Base-by-base conservation (phyloP, 1,140 invertebrate species). In the Tetranychus urticae region DNA sequence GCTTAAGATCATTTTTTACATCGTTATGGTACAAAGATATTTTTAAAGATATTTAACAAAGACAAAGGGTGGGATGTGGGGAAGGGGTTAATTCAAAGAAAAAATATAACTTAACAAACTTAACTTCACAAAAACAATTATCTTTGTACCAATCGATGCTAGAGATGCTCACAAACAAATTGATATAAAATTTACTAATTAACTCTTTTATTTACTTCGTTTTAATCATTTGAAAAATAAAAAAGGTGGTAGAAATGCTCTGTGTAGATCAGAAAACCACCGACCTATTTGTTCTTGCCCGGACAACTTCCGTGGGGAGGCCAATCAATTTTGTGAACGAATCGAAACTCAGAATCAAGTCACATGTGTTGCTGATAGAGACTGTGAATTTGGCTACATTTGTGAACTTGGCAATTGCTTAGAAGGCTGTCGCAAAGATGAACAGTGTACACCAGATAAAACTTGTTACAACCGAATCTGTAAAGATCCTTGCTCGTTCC, bases 141-240 rank as follows among this genome's bases (percentile, higher is more conserved):
- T 14, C 60, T 66, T 8, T 71, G n/a, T n/a, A n/a, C n/a, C n/a
- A n/a, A n/a, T n/a, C n/a, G n/a, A n/a, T n/a, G n/a, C n/a, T n/a
- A n/a, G n/a, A n/a, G n/a, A n/a, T n/a, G n/a, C n/a, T n/a, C n/a
- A n/a, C n/a, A n/a, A n/a, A n/a, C n/a, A n/a, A 70, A 47, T 60
- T 81, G 84, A 62, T 66, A 1, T 77, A 85, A 35, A 86, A 86
- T 70, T 84, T 86, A n/a, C n/a, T n/a, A n/a, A n/a, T n/a, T n/a
- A n/a, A n/a, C n/a, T n/a, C n/a, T n/a, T n/a, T n/a, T n/a, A 67
- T 85, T 86, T 71, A 81, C 84, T 2, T 80, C 86, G 62, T 87
- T 85, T 68, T 82, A 77, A 52, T 88, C 85, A 71, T 77, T 65
- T 14, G 14, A 54, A 23, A n/a, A n/a, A n/a, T n/a, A n/a, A n/a